Evolutionary conservation across 1,140 invertebrate species (phyloP).

Genomic region (Tetragonula clypearis): DNA sequence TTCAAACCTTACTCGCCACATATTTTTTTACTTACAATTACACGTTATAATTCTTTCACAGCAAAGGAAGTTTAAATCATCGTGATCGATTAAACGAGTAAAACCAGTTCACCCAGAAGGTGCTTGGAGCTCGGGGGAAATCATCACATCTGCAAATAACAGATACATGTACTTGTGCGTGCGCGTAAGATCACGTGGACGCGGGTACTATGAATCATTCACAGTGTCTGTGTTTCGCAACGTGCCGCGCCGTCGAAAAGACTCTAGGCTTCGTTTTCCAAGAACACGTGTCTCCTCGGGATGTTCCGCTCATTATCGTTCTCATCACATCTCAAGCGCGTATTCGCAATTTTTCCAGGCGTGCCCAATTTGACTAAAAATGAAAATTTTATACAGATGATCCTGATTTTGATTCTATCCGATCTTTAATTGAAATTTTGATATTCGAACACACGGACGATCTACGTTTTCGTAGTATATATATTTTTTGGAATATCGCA

Average conservation of each 20-base stretch:
- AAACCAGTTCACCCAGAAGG: constrained; percentile 31
- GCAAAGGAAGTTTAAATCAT: neutral
- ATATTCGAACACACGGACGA: too few relatives aligned
- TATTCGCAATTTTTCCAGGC: neutral
- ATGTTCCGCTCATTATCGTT: constrained; percentile 48
- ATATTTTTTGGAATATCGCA: neutral
- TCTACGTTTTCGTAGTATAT: neutral
- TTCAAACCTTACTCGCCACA: neutral
- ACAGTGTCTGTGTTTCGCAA: constrained; percentile 59
- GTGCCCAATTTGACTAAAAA: neutral
- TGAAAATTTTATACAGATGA: neutral
- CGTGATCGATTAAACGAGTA: constrained; percentile 24
- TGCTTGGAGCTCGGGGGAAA: constrained; percentile 51
- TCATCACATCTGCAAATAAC: constrained; percentile 56
- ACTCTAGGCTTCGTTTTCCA: constrained; percentile 44
- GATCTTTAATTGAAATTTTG: neutral
- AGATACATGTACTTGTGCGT: constrained; percentile 20
- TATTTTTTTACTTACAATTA: too few relatives aligned
- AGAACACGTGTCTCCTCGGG: constrained; percentile 37
- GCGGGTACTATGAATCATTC: constrained; percentile 60
- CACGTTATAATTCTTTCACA: neutral
- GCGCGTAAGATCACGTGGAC: constrained; percentile 49
- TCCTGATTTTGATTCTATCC: neutral
- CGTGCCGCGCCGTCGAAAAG: constrained; percentile 29
- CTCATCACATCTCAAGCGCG: neutral